Percentiles rank a stretch among this genome's conserved stretches.
Evolutionary conservation across 2,113 vertebrate genomes (phyloP).

Genomic region (Isurus oxyrinchus): DNA sequence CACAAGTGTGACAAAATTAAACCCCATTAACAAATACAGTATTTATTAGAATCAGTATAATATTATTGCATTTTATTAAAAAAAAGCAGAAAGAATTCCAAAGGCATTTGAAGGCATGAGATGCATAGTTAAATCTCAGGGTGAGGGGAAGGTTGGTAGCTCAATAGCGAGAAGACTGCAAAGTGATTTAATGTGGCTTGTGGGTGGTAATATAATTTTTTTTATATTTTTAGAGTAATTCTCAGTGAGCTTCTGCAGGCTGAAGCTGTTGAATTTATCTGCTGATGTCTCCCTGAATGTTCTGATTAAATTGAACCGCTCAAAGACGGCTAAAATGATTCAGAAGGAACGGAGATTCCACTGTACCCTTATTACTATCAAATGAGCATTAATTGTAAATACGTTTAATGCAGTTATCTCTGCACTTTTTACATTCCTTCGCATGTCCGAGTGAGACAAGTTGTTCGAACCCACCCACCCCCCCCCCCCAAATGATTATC

Average conservation of each 20-base stretch:
- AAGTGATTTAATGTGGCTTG: neutral
- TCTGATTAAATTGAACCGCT: neutral
- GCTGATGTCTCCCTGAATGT: neutral
- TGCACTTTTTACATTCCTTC: neutral
- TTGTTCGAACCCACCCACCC: neutral
- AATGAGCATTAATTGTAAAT: neutral
- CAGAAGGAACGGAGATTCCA: neutral
- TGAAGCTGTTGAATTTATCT: neutral
- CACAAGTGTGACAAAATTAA: neutral
- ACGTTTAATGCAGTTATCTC: neutral
- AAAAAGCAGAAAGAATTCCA: neutral
- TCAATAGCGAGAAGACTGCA: neutral
- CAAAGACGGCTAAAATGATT: neutral
- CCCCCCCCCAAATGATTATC: neutral
- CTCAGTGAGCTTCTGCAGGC: neutral
- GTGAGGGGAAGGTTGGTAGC: neutral
- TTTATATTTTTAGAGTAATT: neutral
- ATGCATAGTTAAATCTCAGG: neutral
- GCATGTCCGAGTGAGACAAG: neutral
- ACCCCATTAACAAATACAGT: neutral
- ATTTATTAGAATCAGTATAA: neutral
- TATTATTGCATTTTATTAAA: neutral
- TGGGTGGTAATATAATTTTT: neutral
- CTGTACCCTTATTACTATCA: neutral
- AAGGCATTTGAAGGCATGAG: neutral